phyloP scores from a whole-genome alignment of 2,888 invertebrate species.

The Philereme transversata region DNA sequence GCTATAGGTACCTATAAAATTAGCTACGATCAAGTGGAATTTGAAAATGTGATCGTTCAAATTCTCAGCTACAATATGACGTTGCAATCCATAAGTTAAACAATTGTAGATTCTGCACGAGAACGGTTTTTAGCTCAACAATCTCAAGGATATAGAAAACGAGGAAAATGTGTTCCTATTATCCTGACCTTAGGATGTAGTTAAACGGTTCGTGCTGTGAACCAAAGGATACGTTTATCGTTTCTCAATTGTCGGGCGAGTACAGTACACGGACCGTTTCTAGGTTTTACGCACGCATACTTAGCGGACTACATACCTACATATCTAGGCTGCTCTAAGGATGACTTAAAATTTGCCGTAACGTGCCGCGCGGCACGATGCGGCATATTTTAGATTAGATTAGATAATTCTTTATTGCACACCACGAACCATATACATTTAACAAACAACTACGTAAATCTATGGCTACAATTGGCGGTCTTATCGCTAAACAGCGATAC shows the following conservation, averaged over 20 bases:
- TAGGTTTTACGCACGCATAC: neutral
- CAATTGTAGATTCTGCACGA: neutral
- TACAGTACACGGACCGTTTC: slow-evolving; percentile 12
- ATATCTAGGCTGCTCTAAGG: too few species aligned
- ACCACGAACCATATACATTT: too few species aligned
- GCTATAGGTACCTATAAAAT: too few species aligned
- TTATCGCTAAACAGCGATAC: too few species aligned
- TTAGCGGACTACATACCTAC: neutral
- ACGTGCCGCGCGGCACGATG: too few species aligned
- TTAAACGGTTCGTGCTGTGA: slow-evolving; percentile 38
- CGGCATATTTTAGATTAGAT: too few species aligned
- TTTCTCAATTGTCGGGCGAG: slow-evolving; percentile 45
- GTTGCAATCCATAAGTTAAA: neutral
- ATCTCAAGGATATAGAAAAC: slow-evolving; percentile 66
- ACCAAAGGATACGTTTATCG: slow-evolving; percentile 45
- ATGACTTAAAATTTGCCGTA: too few species aligned
- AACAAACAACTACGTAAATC: too few species aligned
- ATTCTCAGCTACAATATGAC: neutral
- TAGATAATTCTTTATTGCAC: too few species aligned
- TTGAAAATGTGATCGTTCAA: too few species aligned
- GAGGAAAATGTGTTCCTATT: slow-evolving; percentile 61
- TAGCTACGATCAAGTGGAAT: too few species aligned
- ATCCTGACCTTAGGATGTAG: slow-evolving; percentile 52
- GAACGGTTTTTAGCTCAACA: slow-evolving; percentile 29
- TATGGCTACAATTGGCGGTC: too few species aligned